Evolutionary conservation across 2,888 invertebrate genomes (phyloP).

Genomic region (Galerucella pusilla): DNA sequence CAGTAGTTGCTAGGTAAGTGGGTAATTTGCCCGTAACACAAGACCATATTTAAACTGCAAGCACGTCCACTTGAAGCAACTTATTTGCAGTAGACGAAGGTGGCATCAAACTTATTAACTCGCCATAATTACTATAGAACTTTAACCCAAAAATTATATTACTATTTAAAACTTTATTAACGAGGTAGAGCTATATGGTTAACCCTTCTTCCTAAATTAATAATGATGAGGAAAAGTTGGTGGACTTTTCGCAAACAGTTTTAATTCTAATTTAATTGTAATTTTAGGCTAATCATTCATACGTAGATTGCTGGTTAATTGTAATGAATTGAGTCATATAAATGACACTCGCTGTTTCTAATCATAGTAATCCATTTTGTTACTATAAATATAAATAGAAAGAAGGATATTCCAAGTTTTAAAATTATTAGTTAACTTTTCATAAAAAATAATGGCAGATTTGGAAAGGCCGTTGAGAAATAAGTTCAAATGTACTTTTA

Average conservation of each 20-base stretch:
- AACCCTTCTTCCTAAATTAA: conserved; percentile 48
- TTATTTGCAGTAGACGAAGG: conserved; percentile 39
- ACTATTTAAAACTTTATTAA: conserved; percentile 52
- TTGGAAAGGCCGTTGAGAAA: too few relatives aligned
- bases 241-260: conserved; percentile 39
- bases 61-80: conserved; percentile 21
- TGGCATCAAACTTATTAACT: conserved; percentile 48
- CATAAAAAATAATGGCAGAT: too few relatives aligned
- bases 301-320: background rate
- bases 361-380: too few relatives aligned
- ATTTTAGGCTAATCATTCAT: conserved; percentile 26
- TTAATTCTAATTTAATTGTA: conserved; percentile 39
- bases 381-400: too few relatives aligned
- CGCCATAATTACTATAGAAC: conserved; percentile 51
- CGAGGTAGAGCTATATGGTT: conserved; percentile 40
- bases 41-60: conserved; percentile 12
- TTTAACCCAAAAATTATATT: conserved; percentile 49
- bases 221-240: conserved; percentile 47
- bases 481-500: too few relatives aligned
- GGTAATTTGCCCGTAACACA: conserved; percentile 18
- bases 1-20: conserved; percentile 2
- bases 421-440: too few relatives aligned
- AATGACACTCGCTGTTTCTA: too few relatives aligned
- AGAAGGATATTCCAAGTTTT: too few relatives aligned
- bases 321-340: conserved; percentile 1